Evolutionary conservation across 2,797 vertebrate species (phyloP).

Genomic region (Sebastes flavidus): DNA sequence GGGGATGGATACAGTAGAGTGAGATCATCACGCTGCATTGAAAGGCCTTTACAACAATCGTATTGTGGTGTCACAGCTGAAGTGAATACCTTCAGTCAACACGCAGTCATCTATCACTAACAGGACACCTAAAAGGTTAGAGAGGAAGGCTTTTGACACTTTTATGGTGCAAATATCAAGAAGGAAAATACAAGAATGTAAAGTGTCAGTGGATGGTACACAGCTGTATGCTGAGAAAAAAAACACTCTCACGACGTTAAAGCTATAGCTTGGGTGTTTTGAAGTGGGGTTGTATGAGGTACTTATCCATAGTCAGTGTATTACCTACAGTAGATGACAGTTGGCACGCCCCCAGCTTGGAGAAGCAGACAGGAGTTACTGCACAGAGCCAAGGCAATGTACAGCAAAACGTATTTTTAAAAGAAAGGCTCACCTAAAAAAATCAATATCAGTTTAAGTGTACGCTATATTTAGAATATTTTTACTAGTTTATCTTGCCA

Average conservation of each 20-base stretch:
- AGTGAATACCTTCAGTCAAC: neutral
- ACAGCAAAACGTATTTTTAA: no score
- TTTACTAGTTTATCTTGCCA: no score
- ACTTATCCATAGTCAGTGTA: no score
- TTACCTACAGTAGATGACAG: no score
- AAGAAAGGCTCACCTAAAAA: no score
- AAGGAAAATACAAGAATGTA: neutral
- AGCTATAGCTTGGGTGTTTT: no score
- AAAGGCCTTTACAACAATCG: neutral
- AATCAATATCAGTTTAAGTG: no score
- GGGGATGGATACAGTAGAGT: neutral
- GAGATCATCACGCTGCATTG: conserved; percentile 25
- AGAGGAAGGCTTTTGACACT: neutral
- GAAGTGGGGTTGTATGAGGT: no score
- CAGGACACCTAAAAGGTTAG: neutral
- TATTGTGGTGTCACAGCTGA: neutral
- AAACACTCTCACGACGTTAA: neutral
- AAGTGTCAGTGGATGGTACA: neutral
- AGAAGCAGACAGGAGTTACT: no score
- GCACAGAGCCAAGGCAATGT: no score
- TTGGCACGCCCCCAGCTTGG: no score
- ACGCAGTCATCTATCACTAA: neutral
- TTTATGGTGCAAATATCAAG: neutral
- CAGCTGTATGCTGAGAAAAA: neutral
- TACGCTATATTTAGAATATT: no score